Evolutionary conservation across 2,888 invertebrate species (phyloP).

Genomic region (Lycia hirtaria): DNA sequence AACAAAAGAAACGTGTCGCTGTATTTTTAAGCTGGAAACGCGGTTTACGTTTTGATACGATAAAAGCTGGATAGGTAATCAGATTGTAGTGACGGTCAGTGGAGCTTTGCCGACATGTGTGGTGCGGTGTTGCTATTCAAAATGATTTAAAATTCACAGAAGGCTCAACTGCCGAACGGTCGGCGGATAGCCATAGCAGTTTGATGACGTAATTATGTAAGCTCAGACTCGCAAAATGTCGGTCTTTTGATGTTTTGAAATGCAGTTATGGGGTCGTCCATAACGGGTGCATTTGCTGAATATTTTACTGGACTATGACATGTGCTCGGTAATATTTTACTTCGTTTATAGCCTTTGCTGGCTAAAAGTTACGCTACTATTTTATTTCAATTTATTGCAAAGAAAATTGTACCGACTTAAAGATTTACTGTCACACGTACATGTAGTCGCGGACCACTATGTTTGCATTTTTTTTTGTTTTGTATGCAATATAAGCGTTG

Average conservation of each 20-base stretch:
- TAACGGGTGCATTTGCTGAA: slow-evolving; percentile 32
- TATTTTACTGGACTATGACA: slow-evolving; percentile 35
- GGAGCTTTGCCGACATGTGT: slow-evolving; percentile 62
- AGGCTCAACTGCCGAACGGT: slow-evolving; percentile 68
- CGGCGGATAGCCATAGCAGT: slow-evolving; percentile 67
- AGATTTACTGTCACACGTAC: too few species aligned
- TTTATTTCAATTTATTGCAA: too few species aligned
- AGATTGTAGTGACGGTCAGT: slow-evolving; percentile 60
- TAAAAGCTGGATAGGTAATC: slow-evolving; percentile 51
- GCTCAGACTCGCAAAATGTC: slow-evolving; percentile 63
- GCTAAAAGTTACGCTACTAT: too few species aligned
- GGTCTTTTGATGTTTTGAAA: slow-evolving; percentile 69
- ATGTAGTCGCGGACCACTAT: too few species aligned
- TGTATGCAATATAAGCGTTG: too few species aligned
- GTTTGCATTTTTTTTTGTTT: too few species aligned
- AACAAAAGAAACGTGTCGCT: slow-evolving; percentile 53
- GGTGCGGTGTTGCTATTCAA: slow-evolving; percentile 71
- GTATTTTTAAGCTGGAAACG: slow-evolving; percentile 37
- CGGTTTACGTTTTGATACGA: slow-evolving; percentile 34
- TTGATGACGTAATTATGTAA: slow-evolving; percentile 76
- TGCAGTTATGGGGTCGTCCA: slow-evolving; percentile 50
- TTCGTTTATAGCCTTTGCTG: background rate
- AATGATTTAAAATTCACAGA: slow-evolving; percentile 84
- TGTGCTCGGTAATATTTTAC: too few species aligned
- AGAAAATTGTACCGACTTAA: too few species aligned